Evolutionary conservation across 2,113 vertebrate species (phyloP).

Genomic region (Sminthopsis crassicaudata): DNA sequence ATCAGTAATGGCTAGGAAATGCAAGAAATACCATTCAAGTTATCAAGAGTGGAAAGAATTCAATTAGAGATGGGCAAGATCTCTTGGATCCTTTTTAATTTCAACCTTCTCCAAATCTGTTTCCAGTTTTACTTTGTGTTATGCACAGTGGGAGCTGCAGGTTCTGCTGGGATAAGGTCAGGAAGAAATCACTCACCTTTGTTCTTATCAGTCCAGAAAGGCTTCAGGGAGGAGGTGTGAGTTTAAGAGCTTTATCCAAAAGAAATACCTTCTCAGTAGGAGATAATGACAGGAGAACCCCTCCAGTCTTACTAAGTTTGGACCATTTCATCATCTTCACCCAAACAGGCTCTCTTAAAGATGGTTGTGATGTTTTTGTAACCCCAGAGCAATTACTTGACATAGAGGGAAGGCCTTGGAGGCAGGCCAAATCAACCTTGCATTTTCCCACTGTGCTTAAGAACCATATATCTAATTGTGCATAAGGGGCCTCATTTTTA

Average conservation of each 20-base stretch:
- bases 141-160: neutral
- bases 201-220: slow-evolving; percentile 28
- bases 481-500: neutral
- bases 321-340: slow-evolving; percentile 37
- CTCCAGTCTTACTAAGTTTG: neutral
- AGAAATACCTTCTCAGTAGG: neutral
- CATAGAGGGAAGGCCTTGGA: neutral
- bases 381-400: neutral
- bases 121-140: neutral
- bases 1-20: neutral
- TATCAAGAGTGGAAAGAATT: neutral
- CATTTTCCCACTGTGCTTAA: slow-evolving; percentile 13
- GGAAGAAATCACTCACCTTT: slow-evolving; percentile 15
- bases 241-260: neutral
- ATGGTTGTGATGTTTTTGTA: neutral
- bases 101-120: neutral
- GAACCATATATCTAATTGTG: neutral
- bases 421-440: neutral
- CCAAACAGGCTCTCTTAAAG: slow-evolving; percentile 16
- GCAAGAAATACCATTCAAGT: neutral
- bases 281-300: neutral
- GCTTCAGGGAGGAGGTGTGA: neutral
- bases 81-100: neutral
- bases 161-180: neutral
- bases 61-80: neutral